phyloP scores from a whole-genome alignment of 2,888 invertebrate species.

The Platycheirus rosarum region DNA sequence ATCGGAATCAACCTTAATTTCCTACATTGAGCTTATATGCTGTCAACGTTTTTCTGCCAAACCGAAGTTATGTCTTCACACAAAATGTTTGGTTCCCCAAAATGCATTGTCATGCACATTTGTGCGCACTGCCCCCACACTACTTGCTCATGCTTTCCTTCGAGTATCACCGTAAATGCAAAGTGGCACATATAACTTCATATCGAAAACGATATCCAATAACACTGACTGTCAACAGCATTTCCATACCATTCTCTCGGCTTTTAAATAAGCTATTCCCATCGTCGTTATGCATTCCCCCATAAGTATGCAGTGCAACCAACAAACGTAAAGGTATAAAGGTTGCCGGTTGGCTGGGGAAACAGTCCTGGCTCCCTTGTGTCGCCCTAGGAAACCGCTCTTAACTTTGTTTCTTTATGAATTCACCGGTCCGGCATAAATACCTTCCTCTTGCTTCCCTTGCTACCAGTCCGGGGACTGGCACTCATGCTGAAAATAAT shows the following conservation, averaged over 20 bases:
- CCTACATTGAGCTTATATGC: conserved; percentile 10
- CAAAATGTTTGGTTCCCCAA: conserved; percentile 26
- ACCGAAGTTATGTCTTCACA: conserved; percentile 22
- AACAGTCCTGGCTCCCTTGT: conserved; percentile 8
- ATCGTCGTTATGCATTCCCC: conserved; percentile 11
- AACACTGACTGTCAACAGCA: conserved; percentile 48
- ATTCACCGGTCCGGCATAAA: conserved; percentile 24
- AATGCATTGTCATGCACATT: conserved; percentile 30
- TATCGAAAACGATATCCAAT: conserved; percentile 62
- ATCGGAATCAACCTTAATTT: conserved; percentile 17
- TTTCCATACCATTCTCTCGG: conserved; percentile 36
- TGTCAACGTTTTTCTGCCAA: conserved; percentile 8
- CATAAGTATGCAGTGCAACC: background rate
- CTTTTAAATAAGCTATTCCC: conserved; percentile 29
- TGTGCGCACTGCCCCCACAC: conserved; percentile 22
- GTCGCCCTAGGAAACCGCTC: conserved; percentile 24
- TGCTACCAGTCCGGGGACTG: background rate
- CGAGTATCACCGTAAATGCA: conserved; percentile 23
- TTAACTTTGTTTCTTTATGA: conserved; percentile 47
- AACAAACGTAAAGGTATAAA: conserved; percentile 3
- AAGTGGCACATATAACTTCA: conserved; percentile 62
- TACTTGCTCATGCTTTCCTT: conserved; percentile 17
- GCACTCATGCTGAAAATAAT: conserved; percentile 45
- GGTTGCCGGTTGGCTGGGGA: background rate
- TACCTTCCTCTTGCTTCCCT: background rate